These are phyloP conservation scores for Rhabdophis nuchalis DNA, from an alignment of 2,797 vertebrate genomes.

Conservation along the genomic window DNA sequence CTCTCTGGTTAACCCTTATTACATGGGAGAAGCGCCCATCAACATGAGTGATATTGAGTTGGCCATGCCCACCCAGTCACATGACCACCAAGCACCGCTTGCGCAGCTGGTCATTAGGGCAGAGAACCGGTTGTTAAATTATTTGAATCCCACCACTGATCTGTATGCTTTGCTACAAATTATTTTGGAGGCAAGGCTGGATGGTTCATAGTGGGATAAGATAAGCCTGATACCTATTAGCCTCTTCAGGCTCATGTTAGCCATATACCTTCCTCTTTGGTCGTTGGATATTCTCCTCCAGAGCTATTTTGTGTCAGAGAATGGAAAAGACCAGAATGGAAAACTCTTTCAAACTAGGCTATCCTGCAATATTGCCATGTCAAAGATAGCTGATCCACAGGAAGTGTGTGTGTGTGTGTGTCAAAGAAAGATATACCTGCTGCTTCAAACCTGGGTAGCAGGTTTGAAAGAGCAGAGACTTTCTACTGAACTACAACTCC, in stretches of 20 bases:
- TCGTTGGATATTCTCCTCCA: neutral
- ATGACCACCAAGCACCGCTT: too few relatives aligned
- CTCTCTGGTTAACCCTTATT: too few relatives aligned
- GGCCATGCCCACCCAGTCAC: too few relatives aligned
- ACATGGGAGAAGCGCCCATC: too few relatives aligned
- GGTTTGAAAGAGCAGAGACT: neutral
- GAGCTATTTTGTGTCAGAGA: neutral
- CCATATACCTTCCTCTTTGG: neutral
- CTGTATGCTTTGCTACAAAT: neutral
- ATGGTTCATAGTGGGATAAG: neutral
- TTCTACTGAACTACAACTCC: neutral
- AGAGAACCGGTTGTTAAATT: too few relatives aligned
- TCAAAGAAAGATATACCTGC: neutral
- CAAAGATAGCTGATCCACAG: neutral
- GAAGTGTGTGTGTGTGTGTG: neutral
- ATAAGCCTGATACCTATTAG: neutral
- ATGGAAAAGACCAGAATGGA: neutral
- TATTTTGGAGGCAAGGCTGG: neutral
- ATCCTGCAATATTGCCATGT: neutral
- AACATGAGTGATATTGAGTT: too few relatives aligned
- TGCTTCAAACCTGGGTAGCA: neutral
- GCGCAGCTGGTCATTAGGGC: too few relatives aligned
- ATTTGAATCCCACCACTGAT: too few relatives aligned
- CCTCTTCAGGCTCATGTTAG: neutral
- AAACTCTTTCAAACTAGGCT: neutral